Conservation (phyloP, 2,113 vertebrate genomes). For the Rhynchopsitta pachyrhyncha region DNA sequence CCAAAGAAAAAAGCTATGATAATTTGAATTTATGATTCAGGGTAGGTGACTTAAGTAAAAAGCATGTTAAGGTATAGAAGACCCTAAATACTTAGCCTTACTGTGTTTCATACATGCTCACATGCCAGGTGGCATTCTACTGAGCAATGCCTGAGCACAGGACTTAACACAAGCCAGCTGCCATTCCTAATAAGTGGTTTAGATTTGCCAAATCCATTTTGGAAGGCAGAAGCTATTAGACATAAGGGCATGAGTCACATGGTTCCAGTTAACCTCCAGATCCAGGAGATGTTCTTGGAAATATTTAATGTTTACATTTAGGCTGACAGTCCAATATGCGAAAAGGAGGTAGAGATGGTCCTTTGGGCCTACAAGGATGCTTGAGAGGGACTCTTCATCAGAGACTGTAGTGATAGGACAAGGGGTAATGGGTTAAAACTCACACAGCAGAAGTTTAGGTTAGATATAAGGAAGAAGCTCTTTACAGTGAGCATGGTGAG, state of each 20-base stretch:
- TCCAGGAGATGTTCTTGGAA: background rate
- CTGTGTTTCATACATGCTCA: background rate
- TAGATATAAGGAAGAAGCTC: background rate
- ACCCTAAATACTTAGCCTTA: background rate
- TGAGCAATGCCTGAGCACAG: background rate
- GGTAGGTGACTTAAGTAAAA: background rate
- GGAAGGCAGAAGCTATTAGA: background rate
- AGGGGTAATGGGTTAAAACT: background rate
- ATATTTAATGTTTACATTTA: background rate
- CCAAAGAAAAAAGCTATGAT: background rate
- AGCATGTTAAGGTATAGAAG: background rate
- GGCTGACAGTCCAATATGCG: background rate
- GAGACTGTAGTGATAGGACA: background rate
- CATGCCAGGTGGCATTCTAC: background rate
- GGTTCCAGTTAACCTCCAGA: background rate
- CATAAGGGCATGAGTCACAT: background rate
- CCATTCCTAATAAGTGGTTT: background rate
- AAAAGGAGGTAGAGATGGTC: background rate
- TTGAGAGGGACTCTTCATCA: background rate
- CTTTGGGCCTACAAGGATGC: background rate
- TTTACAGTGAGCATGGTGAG: background rate
- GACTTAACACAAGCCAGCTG: background rate
- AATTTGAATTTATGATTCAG: background rate
- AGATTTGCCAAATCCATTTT: background rate
- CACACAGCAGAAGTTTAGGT: background rate